Evolutionary conservation across 2,797 vertebrate genomes (phyloP), one percentile per base, ranked within the genome.

Genomic region (Halcyon smyrnensis): DNA sequence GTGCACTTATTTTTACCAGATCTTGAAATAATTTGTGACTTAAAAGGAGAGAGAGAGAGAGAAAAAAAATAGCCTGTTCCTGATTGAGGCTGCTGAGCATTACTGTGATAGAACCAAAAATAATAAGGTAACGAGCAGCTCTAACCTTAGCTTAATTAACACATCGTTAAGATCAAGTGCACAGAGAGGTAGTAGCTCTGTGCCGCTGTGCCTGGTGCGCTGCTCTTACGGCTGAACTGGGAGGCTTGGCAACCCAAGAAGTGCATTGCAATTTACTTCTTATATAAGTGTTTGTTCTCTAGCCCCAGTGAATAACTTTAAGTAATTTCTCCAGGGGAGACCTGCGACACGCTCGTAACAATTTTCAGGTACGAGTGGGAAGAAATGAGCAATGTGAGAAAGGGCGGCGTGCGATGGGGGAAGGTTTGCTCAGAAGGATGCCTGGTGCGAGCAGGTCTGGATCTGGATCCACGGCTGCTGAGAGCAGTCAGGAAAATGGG

Each of bases 121-220:
- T 86, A 91, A 94, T 91, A 90, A 88, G 56, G 79, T 90, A 94
- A 76, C 36, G 8, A 91, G 85, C 59, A 45, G 63, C 83, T 92
- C 83, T 93, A 94, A 87, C 87, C 85, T 95, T 84, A 95, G 59
- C 83, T 96, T 96, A 95, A 96, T 96, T 96, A 95, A 93, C 91
- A 89, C 41, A 3, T 94, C 32, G 3, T 94, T 96, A 95, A 95
- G 85, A 93, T 91, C 87, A 91, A 94, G 85, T 93, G 85, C 45
- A 11, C 16, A 15, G 70, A 84, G 68, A 90, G 83, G 89, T 76
- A 93, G 84, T 67, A 39, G 74, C 51, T 84, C 91, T 50, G 73
- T 54, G 89, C 87, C 3, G 3, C 57, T 80, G 36, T 50, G 77
- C 73, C 87, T 87, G 76, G 50, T 12, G 8, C 0, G 0, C 28